A percentile compares a stretch with the other conserved stretches of the same genome.
Evolutionary conservation across 1,140 invertebrate species (phyloP).

Genomic region (Cyphomyrmex costatus): DNA sequence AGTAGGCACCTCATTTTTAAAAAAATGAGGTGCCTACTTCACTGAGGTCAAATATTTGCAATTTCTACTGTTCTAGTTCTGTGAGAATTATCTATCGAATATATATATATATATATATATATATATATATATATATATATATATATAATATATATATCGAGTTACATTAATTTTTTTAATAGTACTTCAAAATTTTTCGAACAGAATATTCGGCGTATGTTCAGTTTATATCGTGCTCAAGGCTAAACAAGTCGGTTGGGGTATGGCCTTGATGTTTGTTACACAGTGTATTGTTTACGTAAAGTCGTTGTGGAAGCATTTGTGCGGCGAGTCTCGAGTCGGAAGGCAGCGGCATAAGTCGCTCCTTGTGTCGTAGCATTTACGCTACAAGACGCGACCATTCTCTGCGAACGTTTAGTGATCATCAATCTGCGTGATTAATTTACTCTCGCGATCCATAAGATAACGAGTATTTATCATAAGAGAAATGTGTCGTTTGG

Average conservation of each 20-base stretch:
- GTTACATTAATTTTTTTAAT: neutral
- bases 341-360: neutral
- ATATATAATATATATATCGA: no score
- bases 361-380: neutral
- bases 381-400: neutral
- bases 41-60: no score
- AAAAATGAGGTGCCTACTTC: no score
- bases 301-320: neutral
- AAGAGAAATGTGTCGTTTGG: neutral
- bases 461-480: neutral
- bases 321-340: neutral
- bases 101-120: no score
- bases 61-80: neutral
- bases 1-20: no score
- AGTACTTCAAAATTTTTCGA: neutral
- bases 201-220: neutral
- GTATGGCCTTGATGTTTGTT: neutral
- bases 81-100: neutral
- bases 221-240: neutral
- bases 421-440: neutral
- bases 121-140: no score
- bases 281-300: neutral
- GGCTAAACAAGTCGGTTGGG: neutral
- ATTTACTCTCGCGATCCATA: neutral
- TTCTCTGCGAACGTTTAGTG: neutral